phyloP scores from a whole-genome alignment of 2,888 invertebrate species.

The Leptothorax acervorum region DNA sequence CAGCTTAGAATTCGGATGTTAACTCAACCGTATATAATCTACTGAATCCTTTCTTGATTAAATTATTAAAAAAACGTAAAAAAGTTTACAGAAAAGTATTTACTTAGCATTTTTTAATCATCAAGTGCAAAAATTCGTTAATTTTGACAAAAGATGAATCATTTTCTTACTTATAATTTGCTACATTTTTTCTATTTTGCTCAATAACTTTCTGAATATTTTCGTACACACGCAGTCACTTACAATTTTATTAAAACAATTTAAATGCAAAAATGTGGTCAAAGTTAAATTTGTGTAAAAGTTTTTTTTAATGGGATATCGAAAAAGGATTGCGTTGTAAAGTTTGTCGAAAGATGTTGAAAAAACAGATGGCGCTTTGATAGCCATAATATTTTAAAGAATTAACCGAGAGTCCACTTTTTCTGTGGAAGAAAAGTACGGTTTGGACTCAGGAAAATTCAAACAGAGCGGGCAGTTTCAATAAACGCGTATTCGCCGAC shows the following conservation, averaged over 20 bases:
- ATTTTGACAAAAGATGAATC: background rate
- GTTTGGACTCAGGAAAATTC: constrained; percentile 30
- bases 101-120: background rate
- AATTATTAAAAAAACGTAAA: constrained; percentile 8
- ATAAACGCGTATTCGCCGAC: constrained; percentile 54
- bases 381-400: constrained; percentile 6
- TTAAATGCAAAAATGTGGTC: background rate
- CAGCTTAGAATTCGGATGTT: constrained; percentile 22
- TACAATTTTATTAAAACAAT: background rate
- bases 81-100: background rate
- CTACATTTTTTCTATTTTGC: background rate
- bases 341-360: constrained; percentile 3
- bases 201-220: background rate
- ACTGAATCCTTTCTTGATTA: constrained; percentile 15
- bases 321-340: background rate
- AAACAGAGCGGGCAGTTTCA: constrained; percentile 56
- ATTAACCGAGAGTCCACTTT: constrained; percentile 38
- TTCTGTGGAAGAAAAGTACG: constrained; percentile 5
- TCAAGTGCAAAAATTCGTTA: background rate
- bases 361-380: background rate
- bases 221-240: background rate
- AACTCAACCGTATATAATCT: constrained; percentile 35
- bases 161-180: background rate
- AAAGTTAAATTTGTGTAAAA: background rate
- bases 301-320: constrained; percentile 7